These are phyloP conservation scores for Crossaster papposus DNA, from an alignment of 53 echinoderm and acorn worm species.

Conservation along the genomic window DNA sequence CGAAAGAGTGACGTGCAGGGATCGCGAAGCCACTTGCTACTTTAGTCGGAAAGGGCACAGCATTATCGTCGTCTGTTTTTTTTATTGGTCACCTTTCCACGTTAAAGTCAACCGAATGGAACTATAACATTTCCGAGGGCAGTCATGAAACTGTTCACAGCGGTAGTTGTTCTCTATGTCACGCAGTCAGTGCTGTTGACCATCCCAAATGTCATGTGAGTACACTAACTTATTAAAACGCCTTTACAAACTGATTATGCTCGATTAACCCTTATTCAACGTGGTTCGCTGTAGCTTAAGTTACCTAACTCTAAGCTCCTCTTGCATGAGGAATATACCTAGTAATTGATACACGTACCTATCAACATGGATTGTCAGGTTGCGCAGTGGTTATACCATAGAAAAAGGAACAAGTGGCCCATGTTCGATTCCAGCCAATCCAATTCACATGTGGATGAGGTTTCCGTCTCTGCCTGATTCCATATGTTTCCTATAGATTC, in stretches of 20 bases:
- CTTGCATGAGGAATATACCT: no score
- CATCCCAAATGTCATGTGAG: constrained; percentile 54
- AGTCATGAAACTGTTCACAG: background rate
- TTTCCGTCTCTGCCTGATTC: no score
- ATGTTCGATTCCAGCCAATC: no score
- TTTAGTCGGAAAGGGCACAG: background rate
- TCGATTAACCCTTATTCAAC: background rate
- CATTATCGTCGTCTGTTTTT: background rate
- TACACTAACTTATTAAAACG: background rate
- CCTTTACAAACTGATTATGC: background rate
- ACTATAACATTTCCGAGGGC: background rate
- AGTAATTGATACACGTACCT: no score
- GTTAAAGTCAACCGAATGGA: constrained; percentile 31
- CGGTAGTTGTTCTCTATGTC: constrained; percentile 29
- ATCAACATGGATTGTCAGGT: no score
- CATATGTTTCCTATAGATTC: no score
- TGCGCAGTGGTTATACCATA: no score
- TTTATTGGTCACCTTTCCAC: background rate
- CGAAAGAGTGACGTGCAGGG: constrained; percentile 15
- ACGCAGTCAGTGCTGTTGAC: constrained; percentile 38
- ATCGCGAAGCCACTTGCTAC: background rate
- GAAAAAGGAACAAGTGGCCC: no score
- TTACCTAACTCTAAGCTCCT: no score
- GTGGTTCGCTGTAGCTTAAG: no score
- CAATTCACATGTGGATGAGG: no score